Evolutionary conservation across 2,113 vertebrate genomes (phyloP), one percentile per base, ranked within the genome.

Genomic region (Lucifuga dentata): DNA sequence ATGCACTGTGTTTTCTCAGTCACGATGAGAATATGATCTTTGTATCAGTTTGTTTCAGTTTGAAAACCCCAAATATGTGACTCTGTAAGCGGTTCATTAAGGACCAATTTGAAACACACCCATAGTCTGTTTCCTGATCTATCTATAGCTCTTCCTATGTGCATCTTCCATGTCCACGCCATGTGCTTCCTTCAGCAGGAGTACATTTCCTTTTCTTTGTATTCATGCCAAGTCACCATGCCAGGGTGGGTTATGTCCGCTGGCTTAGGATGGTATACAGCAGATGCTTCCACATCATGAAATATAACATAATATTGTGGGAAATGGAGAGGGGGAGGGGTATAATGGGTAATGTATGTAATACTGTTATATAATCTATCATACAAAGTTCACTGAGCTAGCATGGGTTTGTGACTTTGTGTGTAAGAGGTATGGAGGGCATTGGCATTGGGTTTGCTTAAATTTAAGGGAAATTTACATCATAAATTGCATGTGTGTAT

Each of bases 161-260:
- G 20, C 7, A 3, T 57, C n/a, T 32, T 21, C 51, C 17, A 19
- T 19, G 24, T 63, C 56, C 36, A n/a, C n/a, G 57, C 58, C 40
- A 24, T 21, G 35, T 33, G 52, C 44, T 39, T 72, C 44, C 44
- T 45, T 40, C 21, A 45, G 57, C 46, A 57, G 40, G 16, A 52
- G 53, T 49, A 68, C 5, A 10, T 62, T 66, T 13, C 16, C 23
- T 44, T 35, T 29, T 40, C 49, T 76, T 56, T 51, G 68, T 36
- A 76, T 81, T 74, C 63, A 68, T 41, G 33, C 48, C 17, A 48
- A 36, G 73, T 59, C 44, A 40, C 45, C 39, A 26, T 56, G 63
- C 55, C 61, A 60, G 29, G 35, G 16, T 63, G 53, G 61, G 56
- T 70, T 45, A 35, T 61, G 73, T 76, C 67, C n/a, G 23, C 62